Evolutionary conservation across 2,797 vertebrate species (phyloP).

Genomic region (Tokudaia muenninki): DNA sequence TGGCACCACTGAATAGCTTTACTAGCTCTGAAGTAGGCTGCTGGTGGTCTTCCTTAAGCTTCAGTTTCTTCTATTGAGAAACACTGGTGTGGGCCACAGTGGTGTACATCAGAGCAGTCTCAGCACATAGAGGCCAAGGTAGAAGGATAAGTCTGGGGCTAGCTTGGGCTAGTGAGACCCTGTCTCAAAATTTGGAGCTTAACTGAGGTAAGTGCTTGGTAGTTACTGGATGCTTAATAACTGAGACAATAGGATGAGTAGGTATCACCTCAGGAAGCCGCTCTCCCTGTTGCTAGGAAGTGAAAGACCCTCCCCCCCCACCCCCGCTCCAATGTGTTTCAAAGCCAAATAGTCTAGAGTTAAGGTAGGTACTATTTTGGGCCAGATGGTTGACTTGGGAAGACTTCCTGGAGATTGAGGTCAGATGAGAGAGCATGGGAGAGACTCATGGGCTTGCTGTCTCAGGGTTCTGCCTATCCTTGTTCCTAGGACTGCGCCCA

Average conservation of each 20-base stretch:
- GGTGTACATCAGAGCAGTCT: neutral
- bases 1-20: neutral
- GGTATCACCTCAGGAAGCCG: neutral
- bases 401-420: slow-evolving; percentile 55
- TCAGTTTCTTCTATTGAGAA: slow-evolving; percentile 40
- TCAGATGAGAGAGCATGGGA: neutral
- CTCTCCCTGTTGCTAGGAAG: neutral
- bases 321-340: neutral
- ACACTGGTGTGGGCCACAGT: neutral
- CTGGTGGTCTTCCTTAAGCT: neutral
- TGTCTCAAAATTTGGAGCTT: neutral
- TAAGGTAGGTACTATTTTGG: slow-evolving; percentile 13
- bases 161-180: neutral
- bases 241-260: neutral
- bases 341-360: slow-evolving; percentile 31
- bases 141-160: neutral
- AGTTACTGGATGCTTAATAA: slow-evolving; percentile 23
- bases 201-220: neutral
- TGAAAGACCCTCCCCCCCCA: neutral
- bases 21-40: neutral
- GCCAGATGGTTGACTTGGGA: neutral
- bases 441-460: neutral
- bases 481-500: slow-evolving; percentile 91
- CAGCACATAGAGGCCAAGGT: neutral
- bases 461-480: neutral